phyloP scores from a whole-genome alignment of 2,888 invertebrate species.

The Cerastis leucographa region DNA sequence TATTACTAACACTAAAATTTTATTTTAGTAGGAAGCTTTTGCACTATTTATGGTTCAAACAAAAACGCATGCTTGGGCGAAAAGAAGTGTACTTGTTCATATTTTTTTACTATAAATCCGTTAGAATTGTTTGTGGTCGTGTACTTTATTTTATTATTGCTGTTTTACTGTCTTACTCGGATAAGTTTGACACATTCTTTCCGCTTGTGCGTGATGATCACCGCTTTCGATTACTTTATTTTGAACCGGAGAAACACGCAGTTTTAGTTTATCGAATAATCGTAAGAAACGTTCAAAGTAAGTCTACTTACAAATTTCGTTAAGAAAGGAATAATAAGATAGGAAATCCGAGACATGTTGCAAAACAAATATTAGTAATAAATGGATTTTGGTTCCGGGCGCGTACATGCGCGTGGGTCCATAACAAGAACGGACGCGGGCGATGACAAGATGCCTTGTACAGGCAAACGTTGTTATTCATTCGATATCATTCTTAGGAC shows the following conservation, averaged over 20 bases:
- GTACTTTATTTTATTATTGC: constrained; percentile 83
- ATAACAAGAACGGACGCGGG: constrained; percentile 70
- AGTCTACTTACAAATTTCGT: constrained; percentile 41
- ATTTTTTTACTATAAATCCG: constrained; percentile 71
- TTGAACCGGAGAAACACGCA: constrained; percentile 62
- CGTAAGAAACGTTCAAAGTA: constrained; percentile 32
- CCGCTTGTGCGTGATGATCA: constrained; percentile 90
- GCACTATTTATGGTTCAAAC: constrained; percentile 83
- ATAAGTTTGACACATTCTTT: constrained; percentile 89
- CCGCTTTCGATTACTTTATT: constrained; percentile 85
- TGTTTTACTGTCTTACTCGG: constrained; percentile 84
- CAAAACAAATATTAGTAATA: constrained; percentile 16
- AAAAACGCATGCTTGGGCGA: constrained; percentile 88
- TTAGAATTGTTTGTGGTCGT: constrained; percentile 86
- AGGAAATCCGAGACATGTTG: constrained; percentile 25
- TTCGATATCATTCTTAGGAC: constrained; percentile 89
- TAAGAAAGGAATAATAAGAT: constrained; percentile 23
- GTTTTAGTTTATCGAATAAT: constrained; percentile 31
- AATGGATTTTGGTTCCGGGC: constrained; percentile 77
- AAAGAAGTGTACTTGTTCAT: constrained; percentile 85
- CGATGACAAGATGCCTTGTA: constrained; percentile 47
- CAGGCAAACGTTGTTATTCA: constrained; percentile 74
- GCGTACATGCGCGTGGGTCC: constrained; percentile 82
- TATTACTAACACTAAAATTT: constrained; percentile 29
- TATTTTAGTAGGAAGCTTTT: constrained; percentile 50